phyloP scores from a whole-genome alignment of 2,797 vertebrate genomes.

The Acrocephalus scirpaceus region DNA sequence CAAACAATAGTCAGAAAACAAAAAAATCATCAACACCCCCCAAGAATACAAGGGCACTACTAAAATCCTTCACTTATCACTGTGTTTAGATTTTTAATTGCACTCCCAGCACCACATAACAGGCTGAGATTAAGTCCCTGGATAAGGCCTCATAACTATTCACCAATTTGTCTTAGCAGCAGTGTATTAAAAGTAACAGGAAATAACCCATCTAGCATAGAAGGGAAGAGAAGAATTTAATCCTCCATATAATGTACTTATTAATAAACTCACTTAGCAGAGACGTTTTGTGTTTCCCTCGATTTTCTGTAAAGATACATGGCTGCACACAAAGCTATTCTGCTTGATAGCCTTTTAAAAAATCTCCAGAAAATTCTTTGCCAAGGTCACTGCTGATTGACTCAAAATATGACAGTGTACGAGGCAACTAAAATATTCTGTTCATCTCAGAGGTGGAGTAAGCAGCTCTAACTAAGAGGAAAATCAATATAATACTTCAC shows the following conservation, averaged over 20 bases:
- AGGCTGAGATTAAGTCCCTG: neutral
- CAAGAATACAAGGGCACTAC: neutral
- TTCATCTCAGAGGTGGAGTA: conserved; percentile 44
- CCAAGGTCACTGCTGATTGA: conserved; percentile 53
- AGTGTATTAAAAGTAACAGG: neutral
- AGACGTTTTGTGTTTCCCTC: neutral
- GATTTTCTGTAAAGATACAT: neutral
- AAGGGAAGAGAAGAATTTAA: neutral
- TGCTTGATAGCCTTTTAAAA: neutral
- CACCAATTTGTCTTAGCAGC: neutral
- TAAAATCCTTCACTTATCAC: neutral
- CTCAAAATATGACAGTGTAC: conserved; percentile 15
- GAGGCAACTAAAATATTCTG: conserved; percentile 37
- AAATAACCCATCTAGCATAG: neutral
- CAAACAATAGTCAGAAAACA: neutral
- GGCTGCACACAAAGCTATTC: conserved; percentile 18
- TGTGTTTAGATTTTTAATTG: conserved; percentile 20
- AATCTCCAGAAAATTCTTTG: conserved; percentile 47
- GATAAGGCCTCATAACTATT: neutral
- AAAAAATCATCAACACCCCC: neutral
- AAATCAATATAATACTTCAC: conserved; percentile 36
- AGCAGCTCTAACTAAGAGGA: conserved; percentile 48
- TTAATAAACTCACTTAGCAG: neutral
- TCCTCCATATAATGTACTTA: neutral
- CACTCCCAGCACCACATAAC: neutral